phyloP scores from a whole-genome alignment of 2,888 invertebrate species.

The Stratiomys singularior region DNA sequence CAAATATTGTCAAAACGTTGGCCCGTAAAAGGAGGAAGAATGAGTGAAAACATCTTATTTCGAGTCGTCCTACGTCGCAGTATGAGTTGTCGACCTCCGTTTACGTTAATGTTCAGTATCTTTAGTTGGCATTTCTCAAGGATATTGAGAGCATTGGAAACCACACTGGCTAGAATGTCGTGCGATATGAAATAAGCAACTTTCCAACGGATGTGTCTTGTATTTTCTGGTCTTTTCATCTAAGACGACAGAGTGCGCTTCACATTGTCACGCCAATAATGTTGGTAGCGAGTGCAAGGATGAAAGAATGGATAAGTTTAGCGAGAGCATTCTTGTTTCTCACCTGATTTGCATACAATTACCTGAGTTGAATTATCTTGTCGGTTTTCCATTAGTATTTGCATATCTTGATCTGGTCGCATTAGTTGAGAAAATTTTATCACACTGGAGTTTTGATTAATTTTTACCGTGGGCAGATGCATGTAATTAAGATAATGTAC shows the following conservation, averaged over 20 bases:
- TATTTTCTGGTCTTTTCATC: too few species aligned
- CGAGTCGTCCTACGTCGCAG: too few species aligned
- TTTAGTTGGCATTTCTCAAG: not conserved
- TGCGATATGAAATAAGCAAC: not conserved
- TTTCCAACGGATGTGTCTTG: not conserved
- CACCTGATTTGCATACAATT: constrained; percentile 46
- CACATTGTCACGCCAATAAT: not conserved
- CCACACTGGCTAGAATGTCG: not conserved
- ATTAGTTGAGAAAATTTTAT: constrained; percentile 5
- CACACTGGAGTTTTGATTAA: not conserved
- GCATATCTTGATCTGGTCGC: constrained; percentile 40
- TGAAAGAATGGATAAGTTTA: not conserved
- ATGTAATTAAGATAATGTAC: not conserved
- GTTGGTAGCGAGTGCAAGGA: not conserved
- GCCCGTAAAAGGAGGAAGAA: too few species aligned
- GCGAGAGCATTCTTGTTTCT: not conserved
- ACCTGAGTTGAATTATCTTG: constrained; percentile 40
- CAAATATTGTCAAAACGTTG: too few species aligned
- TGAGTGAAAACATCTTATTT: too few species aligned
- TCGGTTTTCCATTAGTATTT: constrained; percentile 36
- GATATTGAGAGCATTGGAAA: constrained; percentile 1
- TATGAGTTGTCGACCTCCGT: not conserved
- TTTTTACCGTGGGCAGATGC: not conserved
- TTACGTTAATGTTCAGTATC: not conserved
- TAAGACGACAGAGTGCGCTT: too few species aligned